Conservation (phyloP, 2,797 vertebrate species). For the Todus mexicanus region DNA sequence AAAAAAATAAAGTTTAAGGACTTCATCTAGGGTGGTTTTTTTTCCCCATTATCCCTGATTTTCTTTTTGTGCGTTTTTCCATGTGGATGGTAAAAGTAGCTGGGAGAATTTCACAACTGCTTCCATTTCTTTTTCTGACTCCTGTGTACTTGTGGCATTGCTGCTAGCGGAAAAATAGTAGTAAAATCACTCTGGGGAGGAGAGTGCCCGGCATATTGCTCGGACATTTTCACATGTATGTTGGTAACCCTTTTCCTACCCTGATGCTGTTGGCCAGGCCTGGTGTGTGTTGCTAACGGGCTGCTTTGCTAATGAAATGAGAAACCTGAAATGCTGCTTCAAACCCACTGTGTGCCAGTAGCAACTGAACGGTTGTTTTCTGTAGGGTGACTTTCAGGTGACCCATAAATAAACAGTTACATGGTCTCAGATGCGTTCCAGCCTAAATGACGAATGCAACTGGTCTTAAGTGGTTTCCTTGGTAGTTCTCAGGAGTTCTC, state of each 20-base stretch:
- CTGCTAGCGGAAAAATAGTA: slow-evolving; percentile 4
- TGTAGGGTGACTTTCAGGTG: slow-evolving; percentile 25
- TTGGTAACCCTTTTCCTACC: neutral
- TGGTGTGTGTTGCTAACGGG: neutral
- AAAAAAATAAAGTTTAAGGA: neutral
- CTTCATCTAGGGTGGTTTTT: neutral
- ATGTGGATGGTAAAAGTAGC: slow-evolving; percentile 9
- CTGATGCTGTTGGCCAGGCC: too few species aligned
- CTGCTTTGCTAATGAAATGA: slow-evolving; percentile 1
- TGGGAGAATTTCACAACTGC: slow-evolving; percentile 10
- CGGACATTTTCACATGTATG: neutral
- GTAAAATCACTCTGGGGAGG: neutral
- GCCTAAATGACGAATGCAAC: neutral
- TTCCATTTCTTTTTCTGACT: slow-evolving; percentile 14
- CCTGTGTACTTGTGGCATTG: neutral
- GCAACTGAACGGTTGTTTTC: slow-evolving; percentile 9
- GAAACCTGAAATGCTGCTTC: slow-evolving; percentile 1
- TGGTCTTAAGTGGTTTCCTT: slow-evolving; percentile 48
- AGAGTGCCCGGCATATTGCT: neutral
- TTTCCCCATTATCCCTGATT: neutral
- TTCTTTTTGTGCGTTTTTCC: slow-evolving; percentile 10
- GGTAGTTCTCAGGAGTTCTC: slow-evolving; percentile 8
- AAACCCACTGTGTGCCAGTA: neutral
- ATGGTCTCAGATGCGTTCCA: neutral
- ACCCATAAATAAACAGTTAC: slow-evolving; percentile 23